Conservation (phyloP, 2,888 invertebrate genomes). For the Drosophila neotestacea region DNA sequence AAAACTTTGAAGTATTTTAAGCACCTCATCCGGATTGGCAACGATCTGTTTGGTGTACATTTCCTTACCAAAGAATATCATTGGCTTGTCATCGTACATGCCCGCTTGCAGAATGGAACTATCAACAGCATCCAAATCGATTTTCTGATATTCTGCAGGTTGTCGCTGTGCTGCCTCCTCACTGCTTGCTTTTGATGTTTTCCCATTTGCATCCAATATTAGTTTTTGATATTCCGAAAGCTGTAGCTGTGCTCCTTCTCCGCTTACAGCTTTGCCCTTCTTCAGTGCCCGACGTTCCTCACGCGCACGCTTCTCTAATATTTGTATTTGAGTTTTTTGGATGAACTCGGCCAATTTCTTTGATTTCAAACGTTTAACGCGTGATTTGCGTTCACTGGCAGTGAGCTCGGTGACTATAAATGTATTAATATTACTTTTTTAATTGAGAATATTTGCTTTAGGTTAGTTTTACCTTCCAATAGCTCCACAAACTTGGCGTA, state of each 20-base stretch:
- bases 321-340: slow-evolving; percentile 85
- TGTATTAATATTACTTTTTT: neutral
- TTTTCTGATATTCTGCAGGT: slow-evolving; percentile 83
- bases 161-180: slow-evolving; percentile 51
- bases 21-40: slow-evolving; percentile 70
- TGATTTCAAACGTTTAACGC: slow-evolving; percentile 89
- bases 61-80: slow-evolving; percentile 83
- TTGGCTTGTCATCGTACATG: slow-evolving; percentile 82
- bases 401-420: slow-evolving; percentile 88
- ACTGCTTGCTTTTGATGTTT: slow-evolving; percentile 12
- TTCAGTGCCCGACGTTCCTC: slow-evolving; percentile 55
- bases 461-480: slow-evolving; percentile 87
- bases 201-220: neutral
- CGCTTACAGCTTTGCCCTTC: slow-evolving; percentile 8
- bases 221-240: slow-evolving; percentile 82
- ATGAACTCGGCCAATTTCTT: slow-evolving; percentile 89
- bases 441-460: neutral
- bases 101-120: slow-evolving; percentile 72
- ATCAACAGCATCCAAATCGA: slow-evolving; percentile 81
- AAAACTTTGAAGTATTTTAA: slow-evolving; percentile 83
- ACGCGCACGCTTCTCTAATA: slow-evolving; percentile 69
- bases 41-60: slow-evolving; percentile 69
- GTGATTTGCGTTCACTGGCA: slow-evolving; percentile 89
- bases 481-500: slow-evolving; percentile 89
- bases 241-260: slow-evolving; percentile 53